Conservation (phyloP, 2,797 vertebrate species). For the Crenuchus spilurus region DNA sequence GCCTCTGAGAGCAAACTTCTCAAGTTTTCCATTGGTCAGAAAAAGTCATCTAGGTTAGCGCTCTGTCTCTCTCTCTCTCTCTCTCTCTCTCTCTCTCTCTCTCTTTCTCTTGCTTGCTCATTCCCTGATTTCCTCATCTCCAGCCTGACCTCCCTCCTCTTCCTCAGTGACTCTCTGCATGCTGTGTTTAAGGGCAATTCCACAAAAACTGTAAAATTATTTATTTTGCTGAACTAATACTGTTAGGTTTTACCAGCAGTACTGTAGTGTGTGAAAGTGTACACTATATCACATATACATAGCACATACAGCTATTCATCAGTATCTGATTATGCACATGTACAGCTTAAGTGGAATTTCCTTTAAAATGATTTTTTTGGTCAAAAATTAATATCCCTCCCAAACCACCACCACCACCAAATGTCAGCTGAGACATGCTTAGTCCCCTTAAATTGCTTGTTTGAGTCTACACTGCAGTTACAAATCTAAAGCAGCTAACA, state of each 20-base stretch:
- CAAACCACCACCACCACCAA: neutral
- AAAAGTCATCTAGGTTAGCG: constrained; percentile 98
- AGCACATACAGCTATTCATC: too few species aligned
- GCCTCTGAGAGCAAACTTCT: constrained; percentile 96
- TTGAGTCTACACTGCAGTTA: too few species aligned
- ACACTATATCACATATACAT: too few species aligned
- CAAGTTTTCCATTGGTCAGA: constrained; percentile 97
- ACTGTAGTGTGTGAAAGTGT: too few species aligned
- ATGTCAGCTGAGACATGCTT: neutral
- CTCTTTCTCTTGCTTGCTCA: neutral
- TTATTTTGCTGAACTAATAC: neutral
- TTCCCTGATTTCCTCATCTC: constrained; percentile 47
- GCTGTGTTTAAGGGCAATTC: constrained; percentile 52
- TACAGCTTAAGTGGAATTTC: neutral
- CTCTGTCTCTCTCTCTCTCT: constrained; percentile 52
- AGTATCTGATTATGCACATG: neutral
- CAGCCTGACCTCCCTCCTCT: constrained; percentile 45
- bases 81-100: constrained; percentile 33
- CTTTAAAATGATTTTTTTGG: neutral
- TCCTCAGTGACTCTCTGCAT: constrained; percentile 58
- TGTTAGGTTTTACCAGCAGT: too few species aligned
- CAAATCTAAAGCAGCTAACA: too few species aligned
- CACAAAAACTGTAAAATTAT: constrained; percentile 42
- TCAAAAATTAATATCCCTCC: neutral
- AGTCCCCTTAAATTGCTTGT: neutral